These are phyloP conservation scores for Brachypalpus laphriformis DNA, from an alignment of 2,888 invertebrate species.

Conservation along the genomic window DNA sequence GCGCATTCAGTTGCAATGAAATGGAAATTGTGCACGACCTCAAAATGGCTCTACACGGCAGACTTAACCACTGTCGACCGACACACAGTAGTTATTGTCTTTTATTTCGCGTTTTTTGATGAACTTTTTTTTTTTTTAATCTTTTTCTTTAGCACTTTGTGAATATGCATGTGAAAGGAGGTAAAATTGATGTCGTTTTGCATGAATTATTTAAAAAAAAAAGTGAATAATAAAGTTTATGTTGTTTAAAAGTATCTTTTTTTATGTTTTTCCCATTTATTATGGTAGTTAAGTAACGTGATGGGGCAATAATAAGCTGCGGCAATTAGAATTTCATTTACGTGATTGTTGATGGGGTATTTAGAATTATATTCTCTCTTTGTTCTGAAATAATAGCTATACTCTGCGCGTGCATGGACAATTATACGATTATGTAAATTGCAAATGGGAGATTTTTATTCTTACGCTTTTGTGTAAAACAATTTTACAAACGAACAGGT, in stretches of 20 bases:
- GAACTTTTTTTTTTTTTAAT: slow-evolving; percentile 4
- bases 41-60: slow-evolving; percentile 38
- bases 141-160: slow-evolving; percentile 12
- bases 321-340: slow-evolving; percentile 26
- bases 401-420: slow-evolving; percentile 2
- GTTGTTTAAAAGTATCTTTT: slow-evolving; percentile 1
- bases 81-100: slow-evolving; percentile 42
- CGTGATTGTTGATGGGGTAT: slow-evolving; percentile 15
- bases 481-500: slow-evolving; percentile 8
- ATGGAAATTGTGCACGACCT: slow-evolving; percentile 61
- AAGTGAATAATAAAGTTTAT: slow-evolving; percentile 5
- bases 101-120: slow-evolving; percentile 23
- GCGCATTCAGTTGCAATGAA: slow-evolving; percentile 55
- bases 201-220: slow-evolving; percentile 36
- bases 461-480: background rate
- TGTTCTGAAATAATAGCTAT: slow-evolving; percentile 1
- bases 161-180: background rate
- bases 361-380: background rate
- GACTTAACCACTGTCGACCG: background rate
- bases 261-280: background rate
- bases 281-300: background rate
- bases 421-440: slow-evolving; percentile 20
- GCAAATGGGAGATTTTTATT: background rate
- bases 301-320: background rate
- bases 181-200: slow-evolving; percentile 38